phyloP scores from a whole-genome alignment of 1,140 invertebrate genomes.

The Idris sp. region DNA sequence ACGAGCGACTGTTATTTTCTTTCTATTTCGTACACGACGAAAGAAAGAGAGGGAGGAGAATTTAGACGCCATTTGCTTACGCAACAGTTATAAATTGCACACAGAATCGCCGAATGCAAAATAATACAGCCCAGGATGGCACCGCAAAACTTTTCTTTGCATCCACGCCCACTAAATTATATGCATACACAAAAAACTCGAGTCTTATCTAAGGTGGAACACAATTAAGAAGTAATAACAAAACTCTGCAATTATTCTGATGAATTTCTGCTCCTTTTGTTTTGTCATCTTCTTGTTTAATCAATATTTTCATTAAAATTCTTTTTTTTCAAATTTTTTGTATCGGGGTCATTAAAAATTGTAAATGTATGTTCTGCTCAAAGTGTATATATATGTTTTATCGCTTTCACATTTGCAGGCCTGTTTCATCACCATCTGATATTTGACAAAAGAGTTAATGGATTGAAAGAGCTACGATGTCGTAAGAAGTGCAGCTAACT shows the following conservation, averaged over 20 bases:
- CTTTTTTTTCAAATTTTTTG: too few species aligned
- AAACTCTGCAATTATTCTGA: slow-evolving; percentile 15
- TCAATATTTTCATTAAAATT: not conserved
- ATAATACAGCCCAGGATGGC: slow-evolving; percentile 53
- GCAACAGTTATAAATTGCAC: slow-evolving; percentile 54
- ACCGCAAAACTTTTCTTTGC: slow-evolving; percentile 61
- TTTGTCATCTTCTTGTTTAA: not conserved
- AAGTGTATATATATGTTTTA: slow-evolving; percentile 25
- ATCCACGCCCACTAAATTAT: slow-evolving; percentile 58
- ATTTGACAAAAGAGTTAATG: slow-evolving; percentile 59
- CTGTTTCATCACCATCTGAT: slow-evolving; percentile 48
- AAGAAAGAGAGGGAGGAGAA: slow-evolving; percentile 24
- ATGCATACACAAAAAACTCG: slow-evolving; percentile 23
- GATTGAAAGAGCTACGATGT: slow-evolving; percentile 31
- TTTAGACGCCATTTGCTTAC: slow-evolving; percentile 39
- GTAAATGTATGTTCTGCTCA: too few species aligned
- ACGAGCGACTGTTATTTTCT: slow-evolving; percentile 19
- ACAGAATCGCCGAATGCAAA: slow-evolving; percentile 61
- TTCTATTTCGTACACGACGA: slow-evolving; percentile 29
- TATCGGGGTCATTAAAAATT: too few species aligned
- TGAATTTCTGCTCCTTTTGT: slow-evolving; percentile 2
- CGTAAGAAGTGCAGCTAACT: slow-evolving; percentile 33
- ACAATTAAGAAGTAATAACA: slow-evolving; percentile 22
- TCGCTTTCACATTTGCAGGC: slow-evolving; percentile 48
- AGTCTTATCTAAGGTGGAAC: slow-evolving; percentile 37